These are phyloP conservation scores for Rhizomys pruinosus DNA, from an alignment of 2,113 vertebrate genomes.

Conservation along the genomic window DNA sequence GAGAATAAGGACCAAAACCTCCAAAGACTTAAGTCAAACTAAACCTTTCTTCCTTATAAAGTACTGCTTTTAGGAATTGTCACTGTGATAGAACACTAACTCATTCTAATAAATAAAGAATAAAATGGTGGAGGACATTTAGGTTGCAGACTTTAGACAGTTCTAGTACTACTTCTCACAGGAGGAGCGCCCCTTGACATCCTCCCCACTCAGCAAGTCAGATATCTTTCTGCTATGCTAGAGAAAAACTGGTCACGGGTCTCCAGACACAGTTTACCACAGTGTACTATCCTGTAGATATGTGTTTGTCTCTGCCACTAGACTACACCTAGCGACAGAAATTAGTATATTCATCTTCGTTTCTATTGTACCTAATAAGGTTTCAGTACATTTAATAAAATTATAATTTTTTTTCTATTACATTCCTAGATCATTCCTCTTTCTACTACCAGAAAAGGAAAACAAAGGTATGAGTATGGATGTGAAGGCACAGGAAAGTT, in stretches of 20 bases:
- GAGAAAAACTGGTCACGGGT: neutral
- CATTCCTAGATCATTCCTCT: neutral
- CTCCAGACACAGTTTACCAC: neutral
- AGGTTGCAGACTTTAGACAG: neutral
- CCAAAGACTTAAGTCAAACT: neutral
- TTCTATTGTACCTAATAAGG: neutral
- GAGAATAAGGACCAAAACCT: neutral
- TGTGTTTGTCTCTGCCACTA: neutral
- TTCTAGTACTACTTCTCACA: neutral
- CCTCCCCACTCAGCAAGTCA: too few species aligned
- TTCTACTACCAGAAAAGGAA: neutral
- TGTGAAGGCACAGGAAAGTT: neutral
- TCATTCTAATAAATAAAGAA: neutral
- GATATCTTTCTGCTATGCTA: neutral
- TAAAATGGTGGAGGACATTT: accelerated
- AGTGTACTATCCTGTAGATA: neutral
- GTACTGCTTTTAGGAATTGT: neutral
- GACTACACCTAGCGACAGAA: neutral
- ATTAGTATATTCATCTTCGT: neutral
- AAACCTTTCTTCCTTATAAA: neutral
- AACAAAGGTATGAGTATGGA: neutral
- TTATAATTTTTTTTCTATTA: neutral
- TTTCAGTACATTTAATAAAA: neutral
- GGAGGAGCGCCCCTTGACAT: neutral
- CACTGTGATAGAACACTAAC: neutral